Conservation (phyloP, 2,888 invertebrate species). For the Dioctria linearis region DNA sequence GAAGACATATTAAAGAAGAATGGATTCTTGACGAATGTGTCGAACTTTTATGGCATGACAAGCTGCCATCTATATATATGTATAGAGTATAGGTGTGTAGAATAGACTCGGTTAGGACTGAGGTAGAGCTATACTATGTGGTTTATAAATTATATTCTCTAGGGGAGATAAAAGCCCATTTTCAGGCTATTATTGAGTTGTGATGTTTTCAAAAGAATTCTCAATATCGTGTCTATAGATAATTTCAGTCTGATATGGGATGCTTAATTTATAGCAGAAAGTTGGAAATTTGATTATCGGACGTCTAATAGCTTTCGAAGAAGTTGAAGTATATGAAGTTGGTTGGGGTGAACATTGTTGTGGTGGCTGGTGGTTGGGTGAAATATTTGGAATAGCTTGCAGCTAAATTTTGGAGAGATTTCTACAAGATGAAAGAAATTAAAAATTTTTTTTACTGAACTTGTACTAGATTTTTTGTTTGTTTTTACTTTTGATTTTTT, state of each 20-base stretch:
- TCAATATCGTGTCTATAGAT: conserved; percentile 12
- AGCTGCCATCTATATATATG: background rate
- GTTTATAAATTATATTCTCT: conserved; percentile 27
- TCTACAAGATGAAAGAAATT: no score
- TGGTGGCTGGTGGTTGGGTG: no score
- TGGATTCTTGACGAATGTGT: background rate
- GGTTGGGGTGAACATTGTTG: background rate
- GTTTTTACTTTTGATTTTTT: no score
- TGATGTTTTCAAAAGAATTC: conserved; percentile 12
- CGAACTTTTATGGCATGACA: conserved; percentile 22
- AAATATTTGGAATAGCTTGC: no score
- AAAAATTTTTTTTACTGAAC: no score
- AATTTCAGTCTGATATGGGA: conserved; percentile 5
- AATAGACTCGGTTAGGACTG: no score
- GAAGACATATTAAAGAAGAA: background rate
- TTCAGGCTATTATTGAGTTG: conserved; percentile 22
- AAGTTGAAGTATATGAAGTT: background rate
- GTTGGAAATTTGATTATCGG: conserved; percentile 3
- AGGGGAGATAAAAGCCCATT: conserved; percentile 27
- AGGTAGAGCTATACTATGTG: background rate
- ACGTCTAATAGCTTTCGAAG: background rate
- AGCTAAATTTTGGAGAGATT: no score
- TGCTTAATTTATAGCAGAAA: conserved; percentile 2
- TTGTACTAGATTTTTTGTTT: no score
- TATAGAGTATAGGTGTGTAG: no score